Conservation (phyloP, 2,113 vertebrate genomes). For the Heterotilapia buettikoferi region DNA sequence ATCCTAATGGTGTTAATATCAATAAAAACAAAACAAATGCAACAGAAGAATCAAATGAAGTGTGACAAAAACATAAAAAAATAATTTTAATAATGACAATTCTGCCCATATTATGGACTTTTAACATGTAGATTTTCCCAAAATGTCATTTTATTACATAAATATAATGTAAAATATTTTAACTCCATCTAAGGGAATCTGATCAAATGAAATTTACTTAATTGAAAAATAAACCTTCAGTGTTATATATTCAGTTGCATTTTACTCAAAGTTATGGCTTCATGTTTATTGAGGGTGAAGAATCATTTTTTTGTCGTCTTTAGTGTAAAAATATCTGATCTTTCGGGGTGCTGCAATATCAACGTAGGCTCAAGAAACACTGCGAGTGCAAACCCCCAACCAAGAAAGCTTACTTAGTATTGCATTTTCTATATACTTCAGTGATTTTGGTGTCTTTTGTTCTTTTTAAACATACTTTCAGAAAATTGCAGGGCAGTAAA, state of each 20-base stretch:
- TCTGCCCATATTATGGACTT: not conserved
- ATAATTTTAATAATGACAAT: not conserved
- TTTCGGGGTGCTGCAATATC: not conserved
- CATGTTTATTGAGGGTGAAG: not conserved
- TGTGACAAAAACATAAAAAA: not conserved
- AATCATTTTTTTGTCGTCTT: not conserved
- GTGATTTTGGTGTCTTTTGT: not conserved
- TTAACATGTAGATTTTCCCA: not conserved
- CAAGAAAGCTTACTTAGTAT: not conserved
- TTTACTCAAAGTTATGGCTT: not conserved
- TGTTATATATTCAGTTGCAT: not conserved
- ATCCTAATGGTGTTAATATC: not conserved
- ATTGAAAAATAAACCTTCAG: not conserved
- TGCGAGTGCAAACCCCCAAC: accelerated
- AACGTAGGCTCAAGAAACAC: accelerated
- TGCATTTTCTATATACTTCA: not conserved
- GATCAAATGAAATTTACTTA: not conserved
- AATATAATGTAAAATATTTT: not conserved
- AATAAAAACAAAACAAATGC: not conserved
- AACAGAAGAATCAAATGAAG: not conserved
- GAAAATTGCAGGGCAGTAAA: not conserved
- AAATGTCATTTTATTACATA: not conserved
- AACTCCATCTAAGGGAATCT: not conserved
- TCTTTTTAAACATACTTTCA: not conserved
- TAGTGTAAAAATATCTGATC: not conserved